phyloP scores from a whole-genome alignment of 2,113 vertebrate species.

The Apaloderma vittatum region DNA sequence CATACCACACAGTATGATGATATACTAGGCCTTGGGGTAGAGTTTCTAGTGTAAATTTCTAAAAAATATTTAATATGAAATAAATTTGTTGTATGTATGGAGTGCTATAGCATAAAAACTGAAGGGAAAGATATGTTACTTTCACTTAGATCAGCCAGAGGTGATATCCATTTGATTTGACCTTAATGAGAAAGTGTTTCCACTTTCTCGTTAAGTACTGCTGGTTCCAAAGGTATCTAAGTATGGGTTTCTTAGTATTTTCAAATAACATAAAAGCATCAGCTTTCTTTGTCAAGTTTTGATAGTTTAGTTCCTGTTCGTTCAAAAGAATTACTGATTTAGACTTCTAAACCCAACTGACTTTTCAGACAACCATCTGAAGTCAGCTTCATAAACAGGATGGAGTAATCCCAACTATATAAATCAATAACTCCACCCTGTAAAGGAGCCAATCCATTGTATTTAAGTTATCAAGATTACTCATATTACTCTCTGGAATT shows the following conservation, averaged over 20 bases:
- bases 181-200: background rate
- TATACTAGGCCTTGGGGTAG: background rate
- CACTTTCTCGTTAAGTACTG: background rate
- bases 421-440: background rate
- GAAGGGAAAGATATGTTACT: background rate
- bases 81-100: background rate
- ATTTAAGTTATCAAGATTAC: background rate
- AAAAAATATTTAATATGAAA: background rate
- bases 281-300: background rate
- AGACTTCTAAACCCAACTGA: background rate
- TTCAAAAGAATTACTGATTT: background rate
- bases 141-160: background rate
- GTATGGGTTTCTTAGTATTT: background rate
- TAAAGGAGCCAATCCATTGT: background rate
- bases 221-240: background rate
- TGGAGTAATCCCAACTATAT: background rate
- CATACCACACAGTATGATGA: background rate
- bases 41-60: background rate
- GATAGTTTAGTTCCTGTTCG: background rate
- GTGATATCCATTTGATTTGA: background rate
- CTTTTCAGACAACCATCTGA: background rate
- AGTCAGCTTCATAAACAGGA: background rate
- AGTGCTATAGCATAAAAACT: background rate
- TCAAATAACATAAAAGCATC: background rate
- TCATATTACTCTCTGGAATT: background rate